phyloP scores from a whole-genome alignment of 2,888 invertebrate species.

The Muscina levida region DNA sequence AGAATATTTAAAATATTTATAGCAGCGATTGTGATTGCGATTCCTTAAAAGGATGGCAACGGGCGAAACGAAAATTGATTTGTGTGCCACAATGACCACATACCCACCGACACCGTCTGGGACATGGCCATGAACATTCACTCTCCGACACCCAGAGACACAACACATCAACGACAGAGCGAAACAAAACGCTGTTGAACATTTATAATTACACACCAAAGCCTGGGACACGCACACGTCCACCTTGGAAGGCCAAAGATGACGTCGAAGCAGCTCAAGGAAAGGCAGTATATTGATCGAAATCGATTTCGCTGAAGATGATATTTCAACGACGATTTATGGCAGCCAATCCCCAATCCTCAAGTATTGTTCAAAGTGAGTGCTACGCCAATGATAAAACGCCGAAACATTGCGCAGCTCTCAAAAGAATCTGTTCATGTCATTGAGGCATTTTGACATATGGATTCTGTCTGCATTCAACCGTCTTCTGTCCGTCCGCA shows the following conservation, averaged over 20 bases:
- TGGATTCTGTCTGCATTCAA: slow-evolving; percentile 57
- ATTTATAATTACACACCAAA: slow-evolving; percentile 25
- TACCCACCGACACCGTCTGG: not conserved
- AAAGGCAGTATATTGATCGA: slow-evolving; percentile 53
- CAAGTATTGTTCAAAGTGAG: slow-evolving; percentile 47
- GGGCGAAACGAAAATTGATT: slow-evolving; percentile 65
- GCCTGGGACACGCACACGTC: not conserved
- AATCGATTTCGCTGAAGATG: slow-evolving; percentile 65
- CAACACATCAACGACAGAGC: slow-evolving; percentile 7
- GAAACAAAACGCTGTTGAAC: not conserved
- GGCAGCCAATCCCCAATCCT: slow-evolving; percentile 65
- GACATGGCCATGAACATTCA: slow-evolving; percentile 1
- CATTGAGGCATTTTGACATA: slow-evolving; percentile 67
- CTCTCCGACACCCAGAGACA: slow-evolving; percentile 2
- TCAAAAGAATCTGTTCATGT: slow-evolving; percentile 63
- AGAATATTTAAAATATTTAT: slow-evolving; percentile 61
- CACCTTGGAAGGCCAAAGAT: not conserved
- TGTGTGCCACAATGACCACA: slow-evolving; percentile 65
- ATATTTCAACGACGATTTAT: slow-evolving; percentile 65
- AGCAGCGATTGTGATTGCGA: slow-evolving; percentile 40
- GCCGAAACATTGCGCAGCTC: slow-evolving; percentile 35
- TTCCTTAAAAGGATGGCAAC: slow-evolving; percentile 54
- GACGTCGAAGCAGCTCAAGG: not conserved
- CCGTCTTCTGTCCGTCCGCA: not conserved
- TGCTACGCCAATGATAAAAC: slow-evolving; percentile 56